phyloP scores from a whole-genome alignment of 1,140 invertebrate genomes.

The Drosophila ironensis region DNA sequence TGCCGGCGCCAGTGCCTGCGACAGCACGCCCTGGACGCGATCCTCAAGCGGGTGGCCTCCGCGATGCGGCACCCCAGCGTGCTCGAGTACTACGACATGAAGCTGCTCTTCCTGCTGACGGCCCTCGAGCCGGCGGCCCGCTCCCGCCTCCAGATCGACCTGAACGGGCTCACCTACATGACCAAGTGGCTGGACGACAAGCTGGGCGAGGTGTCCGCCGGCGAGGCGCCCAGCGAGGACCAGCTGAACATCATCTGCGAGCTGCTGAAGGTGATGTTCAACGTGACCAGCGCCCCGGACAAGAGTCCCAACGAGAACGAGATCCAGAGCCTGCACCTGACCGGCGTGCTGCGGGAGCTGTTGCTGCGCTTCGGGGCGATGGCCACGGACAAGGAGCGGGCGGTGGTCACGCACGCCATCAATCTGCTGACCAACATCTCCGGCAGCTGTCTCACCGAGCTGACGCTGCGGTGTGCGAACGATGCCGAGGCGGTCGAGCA shows the following conservation, averaged over 20 bases:
- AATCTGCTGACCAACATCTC: slow-evolving; percentile 85
- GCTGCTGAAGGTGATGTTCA: slow-evolving; percentile 95
- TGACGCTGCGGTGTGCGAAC: slow-evolving; percentile 74
- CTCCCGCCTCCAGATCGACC: slow-evolving; percentile 87
- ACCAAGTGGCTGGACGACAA: slow-evolving; percentile 91
- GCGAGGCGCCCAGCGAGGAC: slow-evolving; percentile 84
- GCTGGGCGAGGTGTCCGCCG: slow-evolving; percentile 82
- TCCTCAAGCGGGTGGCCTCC: slow-evolving; percentile 87
- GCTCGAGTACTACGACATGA: slow-evolving; percentile 93
- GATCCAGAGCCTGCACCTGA: slow-evolving; percentile 88
- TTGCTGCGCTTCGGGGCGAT: slow-evolving; percentile 85
- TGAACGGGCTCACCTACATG: slow-evolving; percentile 91
- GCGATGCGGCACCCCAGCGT: slow-evolving; percentile 83
- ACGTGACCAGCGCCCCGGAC: slow-evolving; percentile 87
- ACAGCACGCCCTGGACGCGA: slow-evolving; percentile 88
- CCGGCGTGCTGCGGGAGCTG: slow-evolving; percentile 88
- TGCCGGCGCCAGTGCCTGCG: slow-evolving; percentile 86
- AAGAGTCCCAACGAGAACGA: slow-evolving; percentile 86
- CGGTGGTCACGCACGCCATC: slow-evolving; percentile 88
- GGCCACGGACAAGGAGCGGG: slow-evolving; percentile 85
- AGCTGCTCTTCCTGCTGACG: slow-evolving; percentile 93
- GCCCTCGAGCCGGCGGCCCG: slow-evolving; percentile 89
- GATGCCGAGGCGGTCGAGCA: too few species aligned
- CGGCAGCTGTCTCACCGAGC: slow-evolving; percentile 76
- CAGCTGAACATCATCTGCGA: slow-evolving; percentile 90